Percentiles rank a stretch among this genome's conserved stretches.
Conservation (phyloP, 2,888 invertebrate genomes). For the Aelia acuminata region DNA sequence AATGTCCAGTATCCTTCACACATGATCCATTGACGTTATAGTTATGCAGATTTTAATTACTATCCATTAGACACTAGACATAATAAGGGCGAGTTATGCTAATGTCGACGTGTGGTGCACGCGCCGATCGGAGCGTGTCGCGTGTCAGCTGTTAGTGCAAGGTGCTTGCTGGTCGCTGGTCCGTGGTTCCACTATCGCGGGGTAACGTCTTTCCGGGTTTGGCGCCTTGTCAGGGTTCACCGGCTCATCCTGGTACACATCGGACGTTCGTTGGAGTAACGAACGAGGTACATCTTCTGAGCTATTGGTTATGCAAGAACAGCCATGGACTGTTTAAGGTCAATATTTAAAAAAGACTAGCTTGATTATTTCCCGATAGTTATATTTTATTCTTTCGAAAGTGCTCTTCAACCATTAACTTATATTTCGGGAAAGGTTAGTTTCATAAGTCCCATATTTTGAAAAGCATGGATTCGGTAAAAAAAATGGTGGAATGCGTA, state of each 20-base stretch:
- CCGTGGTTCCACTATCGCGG: conserved; percentile 49
- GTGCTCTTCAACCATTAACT: no score
- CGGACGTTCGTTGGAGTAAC: not conserved
- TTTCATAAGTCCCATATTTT: no score
- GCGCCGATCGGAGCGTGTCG: conserved; percentile 51
- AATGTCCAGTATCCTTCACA: conserved; percentile 17
- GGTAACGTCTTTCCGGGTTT: conserved; percentile 54
- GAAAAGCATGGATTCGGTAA: no score
- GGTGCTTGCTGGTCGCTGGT: conserved; percentile 56
- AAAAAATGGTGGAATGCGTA: no score
- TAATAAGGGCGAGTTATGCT: conserved; percentile 49
- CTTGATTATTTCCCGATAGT: no score
- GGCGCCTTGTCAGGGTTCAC: conserved; percentile 48
- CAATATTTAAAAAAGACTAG: no score
- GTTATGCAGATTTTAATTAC: conserved; percentile 53
- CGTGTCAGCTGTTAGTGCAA: conserved; percentile 49
- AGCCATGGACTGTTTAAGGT: no score
- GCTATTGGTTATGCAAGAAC: not conserved
- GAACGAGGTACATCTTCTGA: not conserved
- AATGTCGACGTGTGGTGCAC: conserved; percentile 53
- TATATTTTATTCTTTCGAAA: no score
- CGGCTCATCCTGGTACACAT: conserved; percentile 40
- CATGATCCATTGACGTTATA: conserved; percentile 45
- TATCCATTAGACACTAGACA: conserved; percentile 13
- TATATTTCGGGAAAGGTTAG: no score